phyloP scores from a whole-genome alignment of 2,888 invertebrate species.

The Tillus elongatus region DNA sequence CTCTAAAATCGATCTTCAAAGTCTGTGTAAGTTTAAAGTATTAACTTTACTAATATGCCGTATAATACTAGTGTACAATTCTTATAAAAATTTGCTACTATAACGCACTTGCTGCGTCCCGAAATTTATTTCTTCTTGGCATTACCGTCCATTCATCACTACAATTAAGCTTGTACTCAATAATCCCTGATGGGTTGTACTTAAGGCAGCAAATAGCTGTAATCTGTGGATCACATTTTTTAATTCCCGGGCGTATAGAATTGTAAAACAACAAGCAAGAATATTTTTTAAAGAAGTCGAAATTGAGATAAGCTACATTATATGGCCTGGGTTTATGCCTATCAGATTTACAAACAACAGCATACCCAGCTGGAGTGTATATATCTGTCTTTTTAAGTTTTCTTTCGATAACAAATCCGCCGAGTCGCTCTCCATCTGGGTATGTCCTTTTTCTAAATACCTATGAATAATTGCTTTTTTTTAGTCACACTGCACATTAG shows the following conservation, averaged over 20 bases:
- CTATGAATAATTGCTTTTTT: too few species aligned
- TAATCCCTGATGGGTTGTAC: slow-evolving; percentile 1
- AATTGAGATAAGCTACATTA: slow-evolving; percentile 1
- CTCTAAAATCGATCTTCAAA: too few species aligned
- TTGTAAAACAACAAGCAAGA: slow-evolving; percentile 3
- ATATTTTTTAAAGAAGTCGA: slow-evolving; percentile 3
- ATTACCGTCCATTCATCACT: slow-evolving; percentile 3
- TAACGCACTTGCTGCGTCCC: too few species aligned
- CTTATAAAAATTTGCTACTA: too few species aligned
- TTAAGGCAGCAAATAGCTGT: background rate
- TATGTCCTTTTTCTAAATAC: too few species aligned
- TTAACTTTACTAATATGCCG: too few species aligned
- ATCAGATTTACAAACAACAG: slow-evolving; percentile 3
- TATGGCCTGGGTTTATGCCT: slow-evolving; percentile 4
- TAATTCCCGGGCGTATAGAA: slow-evolving; percentile 4
- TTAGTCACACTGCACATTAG: too few species aligned
- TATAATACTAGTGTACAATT: too few species aligned
- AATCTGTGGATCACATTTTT: slow-evolving; percentile 2
- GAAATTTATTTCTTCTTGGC: too few species aligned
- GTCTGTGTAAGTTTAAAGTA: too few species aligned
- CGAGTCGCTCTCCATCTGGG: too few species aligned
- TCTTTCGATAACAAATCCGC: slow-evolving; percentile 3
- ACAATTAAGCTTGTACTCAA: background rate
- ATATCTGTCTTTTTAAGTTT: background rate
- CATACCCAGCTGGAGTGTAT: slow-evolving; percentile 4